Base-by-base conservation (phyloP, 2,888 invertebrate species). In the Beris chalybata region DNA sequence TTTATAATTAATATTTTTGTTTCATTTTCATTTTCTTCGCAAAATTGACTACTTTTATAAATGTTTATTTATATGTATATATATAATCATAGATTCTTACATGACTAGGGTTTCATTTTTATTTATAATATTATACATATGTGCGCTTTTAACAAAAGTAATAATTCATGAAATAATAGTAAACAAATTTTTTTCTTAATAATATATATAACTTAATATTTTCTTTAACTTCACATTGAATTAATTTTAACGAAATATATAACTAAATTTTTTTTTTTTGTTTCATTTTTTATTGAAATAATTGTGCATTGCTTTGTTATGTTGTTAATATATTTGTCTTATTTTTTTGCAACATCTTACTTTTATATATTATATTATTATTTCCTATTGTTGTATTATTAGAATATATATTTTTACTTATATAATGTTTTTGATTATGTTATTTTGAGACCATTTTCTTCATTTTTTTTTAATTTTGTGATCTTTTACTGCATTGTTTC, bases 101-200 rank as follows among this genome's bases (percentile, higher is more conserved):
- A 5, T 52, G 12, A 7, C 61, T 61, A 61, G 4, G 5, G 32
- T 52, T 61, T 47, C 30, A 45, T 58, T 45, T 47, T 15, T 38
- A 61, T 61, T 61, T 61, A 50, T 61, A 61, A 52, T 61, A 61
- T 61, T 52, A 52, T 61, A 61, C 61, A 61, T 61, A 61, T 61
- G 61, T 61, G 61, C 61, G 61, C 61, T 61, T 50, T 38, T 12
- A 61, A 61, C 13, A 52, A 61, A 61, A 50, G 43, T 61, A 61
- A 61, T 50, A 61, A n/a, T 52, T 13, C 38, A 61, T 38, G 1
- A 38, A 38, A 38, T 38, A 1, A 38, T 38, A 38, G 38, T 7
- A 38, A 38, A 38, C 38, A 38, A 38, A 38, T 3, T 7, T 38
- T 38, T 38, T 5, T 38, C 9, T 38, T 38, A 38, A 9, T 38